These are phyloP conservation scores for Vultur gryphus DNA, from an alignment of 2,797 vertebrate genomes.

Conservation along the genomic window DNA sequence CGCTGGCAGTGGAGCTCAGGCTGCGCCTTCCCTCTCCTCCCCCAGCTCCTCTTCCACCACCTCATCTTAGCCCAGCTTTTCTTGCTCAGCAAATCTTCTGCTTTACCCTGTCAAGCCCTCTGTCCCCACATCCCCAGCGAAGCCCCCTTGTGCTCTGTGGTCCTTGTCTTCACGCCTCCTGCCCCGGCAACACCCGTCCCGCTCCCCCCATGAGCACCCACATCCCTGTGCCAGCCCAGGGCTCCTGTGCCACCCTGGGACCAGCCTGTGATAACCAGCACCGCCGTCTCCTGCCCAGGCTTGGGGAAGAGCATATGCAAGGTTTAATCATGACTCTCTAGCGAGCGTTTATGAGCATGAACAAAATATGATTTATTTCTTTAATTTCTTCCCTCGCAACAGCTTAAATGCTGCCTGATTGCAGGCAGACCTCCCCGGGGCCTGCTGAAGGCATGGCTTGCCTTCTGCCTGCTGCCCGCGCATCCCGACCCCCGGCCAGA, in stretches of 20 bases:
- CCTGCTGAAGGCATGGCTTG: neutral
- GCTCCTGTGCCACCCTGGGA: neutral
- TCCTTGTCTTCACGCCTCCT: neutral
- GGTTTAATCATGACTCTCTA: neutral
- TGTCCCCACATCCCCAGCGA: neutral
- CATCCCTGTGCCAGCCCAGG: neutral
- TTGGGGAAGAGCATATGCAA: neutral
- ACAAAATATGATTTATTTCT: constrained; percentile 18
- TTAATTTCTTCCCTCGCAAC: constrained; percentile 17
- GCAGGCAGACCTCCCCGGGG: neutral
- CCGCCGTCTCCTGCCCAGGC: neutral
- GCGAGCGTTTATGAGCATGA: neutral
- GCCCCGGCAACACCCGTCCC: neutral
- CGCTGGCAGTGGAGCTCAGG: neutral
- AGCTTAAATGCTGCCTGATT: neutral
- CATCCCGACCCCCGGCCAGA: neutral
- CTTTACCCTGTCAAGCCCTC: neutral
- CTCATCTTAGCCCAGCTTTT: neutral
- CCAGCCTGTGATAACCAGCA: neutral
- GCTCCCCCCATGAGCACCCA: neutral
- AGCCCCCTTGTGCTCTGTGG: neutral
- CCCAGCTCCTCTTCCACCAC: neutral
- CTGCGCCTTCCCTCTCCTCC: neutral
- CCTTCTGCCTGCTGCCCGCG: neutral
- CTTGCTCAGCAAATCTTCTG: neutral